Conservation (phyloP, 2,797 vertebrate species). For the Graptemys geographica region DNA sequence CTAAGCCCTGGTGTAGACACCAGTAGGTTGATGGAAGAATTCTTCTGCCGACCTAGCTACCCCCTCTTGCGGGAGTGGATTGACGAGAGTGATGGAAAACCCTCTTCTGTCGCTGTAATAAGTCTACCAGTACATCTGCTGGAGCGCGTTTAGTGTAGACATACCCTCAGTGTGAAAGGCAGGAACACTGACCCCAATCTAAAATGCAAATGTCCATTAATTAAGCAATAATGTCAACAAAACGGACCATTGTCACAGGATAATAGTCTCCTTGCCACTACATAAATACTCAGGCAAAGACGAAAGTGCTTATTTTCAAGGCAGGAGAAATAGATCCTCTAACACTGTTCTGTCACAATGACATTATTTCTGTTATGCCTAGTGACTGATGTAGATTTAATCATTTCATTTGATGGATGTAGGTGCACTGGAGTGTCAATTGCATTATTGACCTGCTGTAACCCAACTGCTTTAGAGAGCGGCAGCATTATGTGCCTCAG, state of each 20-base stretch:
- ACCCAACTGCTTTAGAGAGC: neutral
- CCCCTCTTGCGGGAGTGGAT: neutral
- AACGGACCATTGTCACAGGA: neutral
- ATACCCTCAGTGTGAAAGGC: neutral
- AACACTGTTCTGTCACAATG: neutral
- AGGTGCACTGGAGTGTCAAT: neutral
- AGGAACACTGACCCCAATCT: neutral
- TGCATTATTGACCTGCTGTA: neutral
- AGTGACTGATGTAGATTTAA: conserved; percentile 21
- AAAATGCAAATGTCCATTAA: neutral
- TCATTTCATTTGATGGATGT: neutral
- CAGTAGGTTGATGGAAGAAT: neutral
- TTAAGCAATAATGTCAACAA: neutral
- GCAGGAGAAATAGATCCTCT: conserved; percentile 27
- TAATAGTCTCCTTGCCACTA: neutral
- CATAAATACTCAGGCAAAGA: neutral
- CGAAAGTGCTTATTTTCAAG: conserved; percentile 4
- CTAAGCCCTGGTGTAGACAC: neutral
- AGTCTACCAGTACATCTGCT: neutral
- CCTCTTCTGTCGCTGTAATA: neutral
- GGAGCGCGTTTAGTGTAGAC: neutral
- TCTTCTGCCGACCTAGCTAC: neutral
- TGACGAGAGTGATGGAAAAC: neutral
- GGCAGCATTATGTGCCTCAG: neutral
- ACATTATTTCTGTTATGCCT: neutral